Conservation (phyloP, 2,797 vertebrate species). For the Odontamblyopus rebecca region DNA sequence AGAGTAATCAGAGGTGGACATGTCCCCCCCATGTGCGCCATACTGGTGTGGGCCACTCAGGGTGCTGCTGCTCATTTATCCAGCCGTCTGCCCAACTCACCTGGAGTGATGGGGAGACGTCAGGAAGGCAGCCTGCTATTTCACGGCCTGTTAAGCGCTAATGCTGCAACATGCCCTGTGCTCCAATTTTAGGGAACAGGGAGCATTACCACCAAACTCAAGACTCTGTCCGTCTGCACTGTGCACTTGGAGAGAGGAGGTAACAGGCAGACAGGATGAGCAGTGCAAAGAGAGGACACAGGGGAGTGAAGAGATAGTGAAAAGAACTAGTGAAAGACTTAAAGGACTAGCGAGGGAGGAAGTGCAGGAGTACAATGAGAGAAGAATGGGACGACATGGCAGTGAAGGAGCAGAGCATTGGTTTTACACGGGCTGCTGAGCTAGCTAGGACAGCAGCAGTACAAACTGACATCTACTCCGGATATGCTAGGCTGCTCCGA, state of each 20-base stretch:
- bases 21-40: slow-evolving; percentile 70
- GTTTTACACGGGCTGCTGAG: slow-evolving; percentile 73
- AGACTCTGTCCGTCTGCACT: slow-evolving; percentile 76
- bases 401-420: slow-evolving; percentile 37
- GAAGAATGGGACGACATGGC: slow-evolving; percentile 23
- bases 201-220: slow-evolving; percentile 79
- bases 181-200: slow-evolving; percentile 85
- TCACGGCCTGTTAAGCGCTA: slow-evolving; percentile 96
- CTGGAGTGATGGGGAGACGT: slow-evolving; percentile 85
- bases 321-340: slow-evolving; percentile 50
- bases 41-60: slow-evolving; percentile 61
- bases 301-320: slow-evolving; percentile 33
- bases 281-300: slow-evolving; percentile 34
- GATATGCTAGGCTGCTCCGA: slow-evolving; percentile 65
- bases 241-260: slow-evolving; percentile 53
- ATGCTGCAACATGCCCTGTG: slow-evolving; percentile 86
- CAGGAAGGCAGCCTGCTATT: slow-evolving; percentile 90
- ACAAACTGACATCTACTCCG: slow-evolving; percentile 68
- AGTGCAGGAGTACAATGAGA: slow-evolving; percentile 12
- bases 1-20: slow-evolving; percentile 74
- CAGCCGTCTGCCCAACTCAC: slow-evolving; percentile 80
- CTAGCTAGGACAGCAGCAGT: slow-evolving; percentile 66
- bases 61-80: slow-evolving; percentile 83
- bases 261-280: slow-evolving; percentile 19
- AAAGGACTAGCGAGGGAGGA: slow-evolving; percentile 44